phyloP scores from a whole-genome alignment of 2,113 vertebrate species.

The Cyanistes caeruleus region DNA sequence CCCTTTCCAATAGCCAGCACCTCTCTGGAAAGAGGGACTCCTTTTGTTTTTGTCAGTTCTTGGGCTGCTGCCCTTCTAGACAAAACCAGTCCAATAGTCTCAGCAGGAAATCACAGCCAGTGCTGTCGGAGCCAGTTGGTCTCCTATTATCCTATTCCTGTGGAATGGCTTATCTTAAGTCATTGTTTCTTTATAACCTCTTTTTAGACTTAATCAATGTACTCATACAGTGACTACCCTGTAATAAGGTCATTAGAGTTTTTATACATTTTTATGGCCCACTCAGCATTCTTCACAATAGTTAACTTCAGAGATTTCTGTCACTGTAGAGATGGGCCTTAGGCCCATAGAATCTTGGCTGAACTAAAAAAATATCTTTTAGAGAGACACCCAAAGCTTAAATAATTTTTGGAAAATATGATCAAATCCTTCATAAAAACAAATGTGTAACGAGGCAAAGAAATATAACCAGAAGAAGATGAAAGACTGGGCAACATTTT shows the following conservation, averaged over 20 bases:
- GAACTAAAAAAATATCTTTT: conserved; percentile 22
- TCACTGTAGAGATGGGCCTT: conserved; percentile 2
- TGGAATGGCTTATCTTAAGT: conserved; percentile 66
- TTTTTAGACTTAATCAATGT: conserved; percentile 27
- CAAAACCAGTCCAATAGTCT: conserved; percentile 53
- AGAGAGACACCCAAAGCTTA: conserved; percentile 37
- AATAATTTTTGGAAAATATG: conserved; percentile 52
- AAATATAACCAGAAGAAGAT: conserved; percentile 37
- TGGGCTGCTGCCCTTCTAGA: conserved; percentile 46
- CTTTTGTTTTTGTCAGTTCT: conserved; percentile 53
- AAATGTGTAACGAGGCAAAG: conserved; percentile 32
- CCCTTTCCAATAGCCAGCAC: background rate
- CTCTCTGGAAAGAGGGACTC: conserved; percentile 28
- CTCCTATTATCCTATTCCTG: conserved; percentile 47
- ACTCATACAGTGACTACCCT: background rate
- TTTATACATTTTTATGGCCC: background rate
- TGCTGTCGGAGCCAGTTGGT: background rate
- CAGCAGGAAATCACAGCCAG: conserved; percentile 51
- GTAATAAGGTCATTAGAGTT: background rate
- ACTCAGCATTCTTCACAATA: background rate
- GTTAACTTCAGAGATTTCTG: conserved; percentile 42
- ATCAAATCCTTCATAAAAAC: conserved; percentile 49
- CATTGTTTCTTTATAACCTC: conserved; percentile 49
- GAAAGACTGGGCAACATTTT: conserved; percentile 37
- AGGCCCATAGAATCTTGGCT: conserved; percentile 41